These are phyloP conservation scores for Aeoliscus strigatus DNA, from an alignment of 2,797 vertebrate genomes.

Conservation along the genomic window DNA sequence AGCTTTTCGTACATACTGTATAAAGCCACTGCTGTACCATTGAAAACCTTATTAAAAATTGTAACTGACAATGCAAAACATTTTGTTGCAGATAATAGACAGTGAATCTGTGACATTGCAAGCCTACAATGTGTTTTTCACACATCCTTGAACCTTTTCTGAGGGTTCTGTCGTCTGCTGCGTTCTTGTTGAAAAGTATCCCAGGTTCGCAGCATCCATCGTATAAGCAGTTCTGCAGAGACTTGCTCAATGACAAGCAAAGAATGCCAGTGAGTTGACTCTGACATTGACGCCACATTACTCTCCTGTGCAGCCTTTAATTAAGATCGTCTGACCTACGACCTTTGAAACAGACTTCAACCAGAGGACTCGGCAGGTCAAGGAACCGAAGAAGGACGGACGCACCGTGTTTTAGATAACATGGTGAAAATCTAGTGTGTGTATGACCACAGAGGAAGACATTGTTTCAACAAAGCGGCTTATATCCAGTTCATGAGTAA, in stretches of 20 bases:
- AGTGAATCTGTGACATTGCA: too few species aligned
- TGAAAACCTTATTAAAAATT: too few species aligned
- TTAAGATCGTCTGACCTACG: conserved; percentile 62
- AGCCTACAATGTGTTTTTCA: too few species aligned
- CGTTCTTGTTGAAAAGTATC: conserved; percentile 25
- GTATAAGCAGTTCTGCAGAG: conserved; percentile 50
- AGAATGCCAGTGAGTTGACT: conserved; percentile 61
- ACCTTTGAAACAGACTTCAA: conserved; percentile 51
- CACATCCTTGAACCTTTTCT: too few species aligned
- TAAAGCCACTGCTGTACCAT: too few species aligned
- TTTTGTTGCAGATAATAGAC: too few species aligned
- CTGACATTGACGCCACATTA: conserved; percentile 62
- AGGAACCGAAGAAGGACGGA: conserved; percentile 18
- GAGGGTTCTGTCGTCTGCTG: conserved; percentile 16
- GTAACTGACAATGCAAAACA: too few species aligned
- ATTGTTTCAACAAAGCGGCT: too few species aligned
- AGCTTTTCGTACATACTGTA: too few species aligned
- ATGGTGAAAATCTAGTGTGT: not conserved
- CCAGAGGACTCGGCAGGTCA: conserved; percentile 34
- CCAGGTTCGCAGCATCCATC: conserved; percentile 4
- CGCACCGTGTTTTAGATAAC: conserved; percentile 12
- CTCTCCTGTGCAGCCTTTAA: conserved; percentile 66
- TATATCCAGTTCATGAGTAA: too few species aligned
- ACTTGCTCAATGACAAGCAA: conserved; percentile 56
- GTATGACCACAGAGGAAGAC: not conserved